Evolutionary conservation across 2,113 vertebrate genomes (phyloP), one percentile per base, ranked within the genome.

Genomic region (Donacobius atricapilla): DNA sequence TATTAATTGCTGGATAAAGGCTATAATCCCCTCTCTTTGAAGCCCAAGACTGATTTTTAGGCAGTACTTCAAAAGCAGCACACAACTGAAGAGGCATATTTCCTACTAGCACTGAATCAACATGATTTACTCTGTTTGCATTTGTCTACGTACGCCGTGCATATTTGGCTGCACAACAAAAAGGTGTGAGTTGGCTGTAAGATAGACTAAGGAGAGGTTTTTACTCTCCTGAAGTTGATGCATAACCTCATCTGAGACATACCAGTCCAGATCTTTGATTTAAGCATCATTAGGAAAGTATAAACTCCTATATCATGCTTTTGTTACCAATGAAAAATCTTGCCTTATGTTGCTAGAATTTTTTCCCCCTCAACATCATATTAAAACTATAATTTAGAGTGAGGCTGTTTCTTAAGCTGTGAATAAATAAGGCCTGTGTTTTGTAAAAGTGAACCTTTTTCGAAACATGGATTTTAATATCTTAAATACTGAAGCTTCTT

Each of bases 1-100:
- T 99, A 99, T 99, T 99, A 99, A 99, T 99, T 99, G 98, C 98
- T 98, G 98, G 98, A 99, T 99, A 98, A 99, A 98, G 98, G 97
- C 97, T 98, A 98, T 99, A 99, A 99, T 99, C 99, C 98, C 96
- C 94, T 97, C 97, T 98, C 99, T 99, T 99, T 99, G 98, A 99
- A 99, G 98, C 98, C 90, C 96, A 97, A 98, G 98, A 97, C 98
- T 98, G 98, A 98, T 98, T 99, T 99, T 98, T 98, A 98, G 98
- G 98, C 98, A 98, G 97, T 97, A 98, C 98, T 98, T 98, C 98
- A 98, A 98, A 98, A 98, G 98, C 98, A 96, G 96, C 96, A 95
- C 94, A 97, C 96, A 98, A 98, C 97, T 94, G 95, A 98, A 97
- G 97, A 98, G 97, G 93, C 92, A 97, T 96, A 98, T 97, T 97